These are phyloP conservation scores for Drosophila kanekoi DNA, from an alignment of 2,888 invertebrate genomes.

Conservation along the genomic window DNA sequence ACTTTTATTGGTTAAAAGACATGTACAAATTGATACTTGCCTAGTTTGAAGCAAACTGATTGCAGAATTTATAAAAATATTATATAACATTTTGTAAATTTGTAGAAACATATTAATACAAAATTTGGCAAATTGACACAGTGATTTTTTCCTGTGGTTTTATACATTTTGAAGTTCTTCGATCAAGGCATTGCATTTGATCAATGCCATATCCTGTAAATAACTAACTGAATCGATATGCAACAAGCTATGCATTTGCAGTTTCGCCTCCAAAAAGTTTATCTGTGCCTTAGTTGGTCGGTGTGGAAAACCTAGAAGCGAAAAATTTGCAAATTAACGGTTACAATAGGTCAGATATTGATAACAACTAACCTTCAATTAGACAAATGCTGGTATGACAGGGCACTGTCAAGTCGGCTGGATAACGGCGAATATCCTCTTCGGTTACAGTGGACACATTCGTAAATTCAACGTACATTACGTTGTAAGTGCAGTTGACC, in stretches of 20 bases:
- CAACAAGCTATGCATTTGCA: conserved; percentile 30
- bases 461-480: conserved; percentile 48
- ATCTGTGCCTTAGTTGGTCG: conserved; percentile 39
- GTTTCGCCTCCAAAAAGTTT: conserved; percentile 30
- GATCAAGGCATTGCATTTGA: conserved; percentile 32
- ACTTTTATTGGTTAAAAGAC: too few relatives aligned
- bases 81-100: too few relatives aligned
- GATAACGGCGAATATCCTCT: conserved; percentile 60
- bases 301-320: conserved; percentile 48
- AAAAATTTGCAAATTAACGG: background rate
- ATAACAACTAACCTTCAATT: conserved; percentile 46
- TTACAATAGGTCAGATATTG: too few relatives aligned
- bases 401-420: conserved; percentile 36
- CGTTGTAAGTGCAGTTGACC: conserved; percentile 15
- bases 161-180: conserved; percentile 15
- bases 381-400: conserved; percentile 58
- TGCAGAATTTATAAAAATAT: too few relatives aligned
- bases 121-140: background rate
- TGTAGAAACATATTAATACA: background rate
- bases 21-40: too few relatives aligned
- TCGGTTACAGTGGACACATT: conserved; percentile 26
- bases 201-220: conserved; percentile 37
- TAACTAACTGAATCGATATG: conserved; percentile 53
- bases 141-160: background rate
- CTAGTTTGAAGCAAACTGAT: too few relatives aligned